Evolutionary conservation across 2,113 vertebrate species (phyloP), one percentile per base, ranked within the genome.

Genomic region (Otolemur garnettii): DNA sequence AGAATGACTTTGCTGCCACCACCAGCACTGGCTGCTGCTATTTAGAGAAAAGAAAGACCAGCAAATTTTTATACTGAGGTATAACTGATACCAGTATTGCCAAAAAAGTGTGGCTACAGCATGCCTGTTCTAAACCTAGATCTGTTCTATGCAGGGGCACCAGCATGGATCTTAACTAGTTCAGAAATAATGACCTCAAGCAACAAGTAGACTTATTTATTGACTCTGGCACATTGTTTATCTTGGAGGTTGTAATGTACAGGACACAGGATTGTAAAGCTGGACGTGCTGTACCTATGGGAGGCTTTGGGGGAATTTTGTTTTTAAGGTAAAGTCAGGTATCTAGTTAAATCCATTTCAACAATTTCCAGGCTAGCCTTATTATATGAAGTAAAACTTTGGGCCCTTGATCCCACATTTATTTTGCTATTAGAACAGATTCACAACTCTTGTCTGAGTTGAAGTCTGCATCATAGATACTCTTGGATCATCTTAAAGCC

Each of bases 281-380:
- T 38, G 18, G 82, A 7, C 62, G 28, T 15, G 17, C 35, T 35
- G 38, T 7, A 19, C 12, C 9, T 82, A 9, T 68, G 38, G 78
- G 13, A 78, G 26, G 18, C 22, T 38, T 72, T 21, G 11, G 30
- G 2, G 62, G 62, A 1, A 9, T 64, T 6, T 90, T 90, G 24
- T 53, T 92, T 74, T 71, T 57, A 87, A 88, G 42, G n/a, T 94
- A n/a, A 96, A 87, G 22, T 81, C 19, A 19, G 14, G 17, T 64
- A 87, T 80, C 53, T 72, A 78, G 26, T 71, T 89, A 92, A 68
- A 82, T 79, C 45, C 35, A 45, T 72, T 75, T 95, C 28, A 89
- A 24, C 14, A 50, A 60, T 77, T 95, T 22, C 87, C 35, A 89
- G 9, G 19, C 66, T 64, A 83, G 33, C 45, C 12, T 94, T 85